Percentiles rank a stretch among this genome's conserved stretches.
Evolutionary conservation across 2,113 vertebrate species (phyloP).

Genomic region (Sitta europaea): DNA sequence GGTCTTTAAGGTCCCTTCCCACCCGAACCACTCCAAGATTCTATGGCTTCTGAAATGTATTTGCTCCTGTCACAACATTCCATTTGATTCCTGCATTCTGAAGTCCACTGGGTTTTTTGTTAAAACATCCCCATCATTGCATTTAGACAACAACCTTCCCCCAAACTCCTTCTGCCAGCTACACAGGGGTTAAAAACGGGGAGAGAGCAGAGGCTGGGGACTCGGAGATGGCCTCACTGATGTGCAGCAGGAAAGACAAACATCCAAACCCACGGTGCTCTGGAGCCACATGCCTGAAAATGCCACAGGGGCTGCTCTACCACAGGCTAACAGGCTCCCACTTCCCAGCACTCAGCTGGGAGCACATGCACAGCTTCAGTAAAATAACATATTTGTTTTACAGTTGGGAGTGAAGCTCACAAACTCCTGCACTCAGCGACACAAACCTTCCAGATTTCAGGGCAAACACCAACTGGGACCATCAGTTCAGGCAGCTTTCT

Average conservation of each 20-base stretch:
- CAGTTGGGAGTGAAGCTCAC: neutral
- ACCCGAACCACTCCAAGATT: neutral
- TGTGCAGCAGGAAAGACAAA: neutral
- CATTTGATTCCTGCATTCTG: neutral
- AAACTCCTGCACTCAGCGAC: neutral
- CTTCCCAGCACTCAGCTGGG: neutral
- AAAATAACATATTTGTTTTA: neutral
- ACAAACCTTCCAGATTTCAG: neutral
- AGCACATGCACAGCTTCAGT: neutral
- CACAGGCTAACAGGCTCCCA: neutral
- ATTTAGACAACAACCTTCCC: neutral
- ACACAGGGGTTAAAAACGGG: neutral
- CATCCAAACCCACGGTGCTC: fast-evolving
- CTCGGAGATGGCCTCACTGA: fast-evolving
- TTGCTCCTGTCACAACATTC: neutral
- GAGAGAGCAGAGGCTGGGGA: neutral
- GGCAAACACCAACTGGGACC: neutral
- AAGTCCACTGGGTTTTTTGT: neutral
- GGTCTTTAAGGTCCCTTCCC: neutral
- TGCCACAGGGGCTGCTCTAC: neutral
- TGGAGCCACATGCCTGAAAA: neutral
- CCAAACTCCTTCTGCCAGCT: neutral
- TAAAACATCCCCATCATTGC: fast-evolving
- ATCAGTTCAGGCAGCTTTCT: neutral
- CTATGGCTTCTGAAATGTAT: neutral